Conservation (phyloP, 2,113 vertebrate species). For the Hemibagrus wyckioides region DNA sequence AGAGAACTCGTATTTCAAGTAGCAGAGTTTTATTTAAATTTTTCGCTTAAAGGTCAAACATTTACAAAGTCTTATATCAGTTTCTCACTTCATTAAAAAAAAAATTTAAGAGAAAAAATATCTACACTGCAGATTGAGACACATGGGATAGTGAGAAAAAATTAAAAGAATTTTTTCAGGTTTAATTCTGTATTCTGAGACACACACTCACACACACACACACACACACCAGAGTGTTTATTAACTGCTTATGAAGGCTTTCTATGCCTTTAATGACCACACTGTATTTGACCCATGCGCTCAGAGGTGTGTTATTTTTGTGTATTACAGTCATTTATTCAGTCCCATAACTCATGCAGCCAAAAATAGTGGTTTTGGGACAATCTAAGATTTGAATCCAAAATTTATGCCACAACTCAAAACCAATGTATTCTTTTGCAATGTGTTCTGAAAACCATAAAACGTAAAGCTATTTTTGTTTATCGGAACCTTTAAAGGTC, state of each 20-base stretch:
- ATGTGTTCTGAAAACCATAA: neutral
- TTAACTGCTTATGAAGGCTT: neutral
- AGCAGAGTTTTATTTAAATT: neutral
- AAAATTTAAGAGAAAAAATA: neutral
- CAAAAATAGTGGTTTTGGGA: neutral
- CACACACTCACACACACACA: neutral
- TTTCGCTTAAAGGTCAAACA: neutral
- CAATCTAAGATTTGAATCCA: neutral
- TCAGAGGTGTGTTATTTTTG: neutral
- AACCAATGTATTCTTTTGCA: neutral
- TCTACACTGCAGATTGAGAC: neutral
- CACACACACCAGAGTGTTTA: slow-evolving; percentile 6
- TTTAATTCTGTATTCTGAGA: neutral
- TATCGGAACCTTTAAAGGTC: neutral
- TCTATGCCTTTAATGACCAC: neutral
- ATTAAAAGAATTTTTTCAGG: neutral
- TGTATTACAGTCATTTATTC: neutral
- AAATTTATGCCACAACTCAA: neutral
- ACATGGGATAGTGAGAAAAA: neutral
- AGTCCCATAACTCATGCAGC: neutral
- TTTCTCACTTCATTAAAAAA: neutral
- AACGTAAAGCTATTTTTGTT: no score
- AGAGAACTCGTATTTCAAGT: neutral
- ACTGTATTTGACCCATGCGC: neutral
- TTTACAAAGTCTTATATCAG: neutral